phyloP scores from a whole-genome alignment of 2,888 invertebrate genomes.

The Osmoderma eremita region DNA sequence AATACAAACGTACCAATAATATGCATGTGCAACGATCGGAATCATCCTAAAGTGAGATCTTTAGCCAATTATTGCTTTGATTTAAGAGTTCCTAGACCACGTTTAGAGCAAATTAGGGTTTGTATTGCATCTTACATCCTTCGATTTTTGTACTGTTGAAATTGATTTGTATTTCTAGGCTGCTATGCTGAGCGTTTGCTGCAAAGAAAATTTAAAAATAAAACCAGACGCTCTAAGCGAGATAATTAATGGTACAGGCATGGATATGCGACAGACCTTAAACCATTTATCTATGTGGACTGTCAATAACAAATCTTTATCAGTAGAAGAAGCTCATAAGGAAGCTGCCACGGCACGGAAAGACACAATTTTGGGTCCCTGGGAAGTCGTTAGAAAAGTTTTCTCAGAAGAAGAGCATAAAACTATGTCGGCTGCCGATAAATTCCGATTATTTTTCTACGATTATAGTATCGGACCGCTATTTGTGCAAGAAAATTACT shows the following conservation, averaged over 20 bases:
- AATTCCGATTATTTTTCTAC: conserved; percentile 92
- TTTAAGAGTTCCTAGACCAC: conserved; percentile 84
- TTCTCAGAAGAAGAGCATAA: conserved; percentile 84
- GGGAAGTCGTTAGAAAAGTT: conserved; percentile 92
- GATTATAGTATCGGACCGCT: conserved; percentile 97
- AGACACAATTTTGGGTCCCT: conserved; percentile 89
- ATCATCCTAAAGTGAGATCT: conserved; percentile 91
- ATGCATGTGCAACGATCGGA: conserved; percentile 98
- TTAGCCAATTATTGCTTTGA: conserved; percentile 95
- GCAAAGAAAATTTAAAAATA: conserved; percentile 88
- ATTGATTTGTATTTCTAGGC: conserved; percentile 67
- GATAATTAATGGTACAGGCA: conserved; percentile 87
- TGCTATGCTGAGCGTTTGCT: conserved; percentile 91
- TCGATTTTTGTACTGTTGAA: neutral
- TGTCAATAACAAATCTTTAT: conserved; percentile 67
- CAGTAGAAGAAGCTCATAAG: conserved; percentile 66
- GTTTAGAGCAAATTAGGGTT: conserved; percentile 90
- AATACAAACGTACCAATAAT: conserved; percentile 86
- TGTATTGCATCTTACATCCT: conserved; percentile 42
- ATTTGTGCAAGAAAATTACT: conserved; percentile 98
- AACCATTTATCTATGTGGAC: conserved; percentile 89
- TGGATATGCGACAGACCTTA: conserved; percentile 93
- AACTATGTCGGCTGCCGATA: conserved; percentile 81
- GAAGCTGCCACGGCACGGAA: conserved; percentile 76
- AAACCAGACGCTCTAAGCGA: conserved; percentile 80